Conservation (phyloP, 2,797 vertebrate species). For the Alosa sapidissima region DNA sequence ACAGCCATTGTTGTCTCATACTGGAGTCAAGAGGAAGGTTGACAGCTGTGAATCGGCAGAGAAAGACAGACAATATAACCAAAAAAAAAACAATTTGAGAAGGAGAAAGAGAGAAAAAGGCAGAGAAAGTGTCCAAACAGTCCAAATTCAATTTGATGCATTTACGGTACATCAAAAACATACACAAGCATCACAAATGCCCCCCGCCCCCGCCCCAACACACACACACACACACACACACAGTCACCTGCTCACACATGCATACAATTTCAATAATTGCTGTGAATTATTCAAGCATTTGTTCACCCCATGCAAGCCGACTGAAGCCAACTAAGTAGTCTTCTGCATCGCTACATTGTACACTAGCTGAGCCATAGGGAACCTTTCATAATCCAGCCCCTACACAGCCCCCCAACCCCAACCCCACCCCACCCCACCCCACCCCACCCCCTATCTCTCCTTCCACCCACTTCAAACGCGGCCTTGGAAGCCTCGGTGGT, state of each 20-base stretch:
- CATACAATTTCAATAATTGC: no score
- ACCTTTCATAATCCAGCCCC: not conserved
- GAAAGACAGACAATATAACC: not conserved
- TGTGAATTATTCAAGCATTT: no score
- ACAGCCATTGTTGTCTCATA: not conserved
- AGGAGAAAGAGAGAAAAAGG: no score
- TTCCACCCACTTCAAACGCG: not conserved
- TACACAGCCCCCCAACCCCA: no score
- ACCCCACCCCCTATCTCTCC: no score
- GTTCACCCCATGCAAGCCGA: no score
- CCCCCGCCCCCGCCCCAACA: not conserved
- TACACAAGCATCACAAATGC: not conserved
- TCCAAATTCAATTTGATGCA: not conserved
- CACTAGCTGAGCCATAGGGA: not conserved
- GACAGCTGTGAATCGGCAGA: not conserved
- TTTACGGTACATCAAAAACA: not conserved
- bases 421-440: no score
- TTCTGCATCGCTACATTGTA: not conserved
- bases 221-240: constrained; percentile 11
- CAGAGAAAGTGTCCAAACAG: no score
- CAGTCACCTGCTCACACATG: not conserved
- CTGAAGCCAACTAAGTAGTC: no score
- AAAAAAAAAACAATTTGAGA: not conserved
- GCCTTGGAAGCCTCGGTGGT: not conserved
- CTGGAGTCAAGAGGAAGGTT: not conserved